Evolutionary conservation across 2,888 invertebrate species (phyloP).

Genomic region (Trisateles emortualis): DNA sequence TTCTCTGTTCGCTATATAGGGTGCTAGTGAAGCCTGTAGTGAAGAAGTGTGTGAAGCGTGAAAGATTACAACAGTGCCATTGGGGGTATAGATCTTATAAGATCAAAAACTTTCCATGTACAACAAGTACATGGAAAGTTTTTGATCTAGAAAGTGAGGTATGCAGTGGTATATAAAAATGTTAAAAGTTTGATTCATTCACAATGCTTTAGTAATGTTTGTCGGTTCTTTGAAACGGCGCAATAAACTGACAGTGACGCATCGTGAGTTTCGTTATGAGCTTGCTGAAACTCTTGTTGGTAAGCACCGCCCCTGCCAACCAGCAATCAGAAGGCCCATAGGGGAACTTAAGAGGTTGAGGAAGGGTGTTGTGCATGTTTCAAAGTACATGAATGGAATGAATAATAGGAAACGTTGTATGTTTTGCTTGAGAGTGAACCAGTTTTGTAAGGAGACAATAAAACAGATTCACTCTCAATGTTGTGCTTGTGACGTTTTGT

Average conservation of each 20-base stretch:
- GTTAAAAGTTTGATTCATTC: too few relatives aligned
- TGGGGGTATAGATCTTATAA: too few relatives aligned
- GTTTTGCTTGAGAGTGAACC: background rate
- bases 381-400: background rate
- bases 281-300: constrained; percentile 15
- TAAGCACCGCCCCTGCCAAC: constrained; percentile 7
- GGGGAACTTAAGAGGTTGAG: background rate
- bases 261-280: constrained; percentile 18
- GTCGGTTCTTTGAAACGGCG: constrained; percentile 8
- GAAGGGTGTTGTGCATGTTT: background rate
- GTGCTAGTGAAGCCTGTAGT: too few relatives aligned
- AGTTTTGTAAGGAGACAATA: background rate
- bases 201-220: constrained; percentile 25
- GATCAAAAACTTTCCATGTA: too few relatives aligned
- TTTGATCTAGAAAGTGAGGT: too few relatives aligned
- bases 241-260: constrained; percentile 7
- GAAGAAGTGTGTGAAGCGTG: too few relatives aligned
- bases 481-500: background rate
- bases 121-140: too few relatives aligned
- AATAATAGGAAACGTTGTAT: background rate
- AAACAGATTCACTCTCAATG: background rate
- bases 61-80: too few relatives aligned
- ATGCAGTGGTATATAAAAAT: too few relatives aligned
- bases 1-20: too few relatives aligned
- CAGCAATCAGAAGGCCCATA: background rate